Conservation (phyloP, 2,888 invertebrate genomes). For the Drosophila mayaguana region DNA sequence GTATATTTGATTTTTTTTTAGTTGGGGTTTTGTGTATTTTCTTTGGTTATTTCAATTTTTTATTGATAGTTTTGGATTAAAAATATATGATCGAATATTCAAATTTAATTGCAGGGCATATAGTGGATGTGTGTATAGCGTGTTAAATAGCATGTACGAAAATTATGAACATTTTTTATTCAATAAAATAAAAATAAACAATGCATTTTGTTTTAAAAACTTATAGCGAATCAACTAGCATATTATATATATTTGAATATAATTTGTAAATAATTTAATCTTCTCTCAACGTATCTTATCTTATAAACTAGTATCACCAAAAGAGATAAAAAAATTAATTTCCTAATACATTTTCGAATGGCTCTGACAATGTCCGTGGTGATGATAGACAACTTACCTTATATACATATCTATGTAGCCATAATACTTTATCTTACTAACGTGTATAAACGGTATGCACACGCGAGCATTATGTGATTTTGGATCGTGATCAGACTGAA, state of each 20-base stretch:
- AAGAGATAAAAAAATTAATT: not conserved
- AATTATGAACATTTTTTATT: not conserved
- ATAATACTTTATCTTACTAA: not conserved
- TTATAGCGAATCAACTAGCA: not conserved
- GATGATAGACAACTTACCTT: not conserved
- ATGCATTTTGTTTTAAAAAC: not conserved
- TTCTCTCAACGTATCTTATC: no score
- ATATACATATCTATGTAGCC: no score
- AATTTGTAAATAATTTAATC: not conserved
- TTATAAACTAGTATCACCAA: not conserved
- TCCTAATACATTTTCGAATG: not conserved
- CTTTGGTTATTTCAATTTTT: constrained; percentile 19
- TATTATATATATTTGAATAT: not conserved
- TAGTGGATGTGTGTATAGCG: not conserved
- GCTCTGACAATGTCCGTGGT: not conserved
- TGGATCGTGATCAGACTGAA: not conserved
- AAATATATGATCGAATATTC: constrained; percentile 40
- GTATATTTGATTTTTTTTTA: not conserved
- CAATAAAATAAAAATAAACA: not conserved
- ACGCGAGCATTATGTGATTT: not conserved
- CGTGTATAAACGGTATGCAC: not conserved
- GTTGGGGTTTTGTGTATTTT: constrained; percentile 15
- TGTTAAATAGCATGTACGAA: constrained; percentile 26
- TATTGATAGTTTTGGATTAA: constrained; percentile 33
- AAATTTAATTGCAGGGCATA: constrained; percentile 20